Evolutionary conservation across 1,140 invertebrate genomes (phyloP), one percentile per base, ranked within the genome.

Genomic region (Musca vetustissima): DNA sequence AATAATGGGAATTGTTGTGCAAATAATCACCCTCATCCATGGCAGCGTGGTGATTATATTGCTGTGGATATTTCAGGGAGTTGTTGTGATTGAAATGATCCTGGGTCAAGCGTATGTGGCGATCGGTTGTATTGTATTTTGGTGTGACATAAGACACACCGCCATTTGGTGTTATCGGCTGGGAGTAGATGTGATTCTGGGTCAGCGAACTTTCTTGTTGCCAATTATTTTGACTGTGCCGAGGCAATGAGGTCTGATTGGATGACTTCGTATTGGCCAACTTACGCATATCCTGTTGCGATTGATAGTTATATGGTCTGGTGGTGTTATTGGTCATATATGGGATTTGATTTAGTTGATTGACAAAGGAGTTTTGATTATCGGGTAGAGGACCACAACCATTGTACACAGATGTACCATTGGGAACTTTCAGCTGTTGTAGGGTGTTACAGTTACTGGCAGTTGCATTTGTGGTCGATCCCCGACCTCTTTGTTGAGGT

Each of bases 261-360:
- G 69, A 55, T 57, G 17, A 66, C 32, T 70, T 66, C 2, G 69
- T 73, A 69, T 78, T 77, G 32, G 78, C 69, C 43, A 79, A n/a
- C 64, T 78, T 59, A 1, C 76, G 75, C 75, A 79, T 79, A 64
- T 79, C 76, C 73, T 78, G 76, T 68, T 78, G 73, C 22, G 75
- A 77, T 64, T 78, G 74, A 74, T 47, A 72, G 65, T 53, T 69
- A 53, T 36, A 61, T 9, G 32, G 22, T 36, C 50, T 32, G 57
- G n/a, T 66, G 15, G 67, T 69, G 55, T 79, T 81, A 50, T 79
- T 78, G 72, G 76, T 77, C 79, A 81, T 81, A 64, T 78, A 75
- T 68, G 81, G 80, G n/a, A 81, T 80, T 73, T 82, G 81, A 66
- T 79, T 78, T 22, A 83, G 76, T 50, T 82, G 80, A 6, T 17